phyloP scores from a whole-genome alignment of 2,113 vertebrate genomes.

The Gila orcuttii region DNA sequence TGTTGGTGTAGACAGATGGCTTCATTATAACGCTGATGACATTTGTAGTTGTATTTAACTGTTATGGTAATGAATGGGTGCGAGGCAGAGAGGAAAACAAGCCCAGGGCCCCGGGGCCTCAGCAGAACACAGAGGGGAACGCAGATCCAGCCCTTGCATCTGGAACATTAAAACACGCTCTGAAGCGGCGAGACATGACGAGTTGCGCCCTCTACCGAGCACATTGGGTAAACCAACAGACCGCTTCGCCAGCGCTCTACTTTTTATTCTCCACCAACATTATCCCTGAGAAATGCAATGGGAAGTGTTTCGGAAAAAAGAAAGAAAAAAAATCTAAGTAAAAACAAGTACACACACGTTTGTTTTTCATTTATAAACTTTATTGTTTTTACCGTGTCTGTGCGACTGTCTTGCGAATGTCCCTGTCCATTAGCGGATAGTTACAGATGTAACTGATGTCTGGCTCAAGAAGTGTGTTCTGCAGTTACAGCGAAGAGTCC shows the following conservation, averaged over 20 bases:
- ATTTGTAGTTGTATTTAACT: slow-evolving; percentile 54
- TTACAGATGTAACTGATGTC: slow-evolving; percentile 1
- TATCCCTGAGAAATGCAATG: not conserved
- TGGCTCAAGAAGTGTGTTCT: not conserved
- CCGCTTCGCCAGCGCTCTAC: not conserved
- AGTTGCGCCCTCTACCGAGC: slow-evolving; percentile 46
- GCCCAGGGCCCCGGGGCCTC: slow-evolving; percentile 36
- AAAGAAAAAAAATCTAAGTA: not conserved
- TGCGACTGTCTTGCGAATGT: not conserved
- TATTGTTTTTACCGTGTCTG: not conserved
- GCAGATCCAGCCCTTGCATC: slow-evolving; percentile 26
- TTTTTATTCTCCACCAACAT: not conserved
- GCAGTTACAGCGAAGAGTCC: not conserved
- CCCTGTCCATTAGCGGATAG: not conserved
- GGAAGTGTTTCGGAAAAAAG: not conserved
- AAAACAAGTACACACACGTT: not conserved
- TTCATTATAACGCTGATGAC: slow-evolving; percentile 46
- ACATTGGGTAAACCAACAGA: not conserved
- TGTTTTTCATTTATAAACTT: not conserved
- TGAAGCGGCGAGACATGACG: not conserved
- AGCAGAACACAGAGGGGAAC: slow-evolving; percentile 28
- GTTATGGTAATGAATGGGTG: slow-evolving; percentile 49
- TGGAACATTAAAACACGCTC: slow-evolving; percentile 29
- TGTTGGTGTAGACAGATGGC: slow-evolving; percentile 42
- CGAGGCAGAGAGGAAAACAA: slow-evolving; percentile 49